Evolutionary conservation across 2,797 vertebrate species (phyloP).

Genomic region (Thaleichthys pacificus): DNA sequence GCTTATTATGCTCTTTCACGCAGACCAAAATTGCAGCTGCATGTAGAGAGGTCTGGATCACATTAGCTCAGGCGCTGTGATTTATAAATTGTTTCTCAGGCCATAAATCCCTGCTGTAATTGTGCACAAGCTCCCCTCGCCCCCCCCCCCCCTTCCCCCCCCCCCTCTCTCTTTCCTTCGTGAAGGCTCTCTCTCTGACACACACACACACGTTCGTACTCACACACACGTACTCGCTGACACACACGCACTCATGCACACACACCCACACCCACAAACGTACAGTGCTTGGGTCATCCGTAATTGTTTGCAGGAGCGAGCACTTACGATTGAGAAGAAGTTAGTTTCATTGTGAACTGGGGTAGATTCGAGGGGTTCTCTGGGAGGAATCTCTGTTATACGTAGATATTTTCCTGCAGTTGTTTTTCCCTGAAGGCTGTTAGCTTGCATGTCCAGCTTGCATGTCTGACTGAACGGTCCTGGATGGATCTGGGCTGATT

Average conservation of each 20-base stretch:
- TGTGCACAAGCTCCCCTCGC: slow-evolving; percentile 78
- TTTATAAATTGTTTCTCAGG: slow-evolving; percentile 90
- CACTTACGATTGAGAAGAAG: slow-evolving; percentile 59
- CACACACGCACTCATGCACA: slow-evolving; percentile 39
- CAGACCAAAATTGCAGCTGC: slow-evolving; percentile 80
- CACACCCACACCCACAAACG: slow-evolving; percentile 44
- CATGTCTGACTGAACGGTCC: slow-evolving; percentile 35
- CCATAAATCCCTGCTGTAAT: slow-evolving; percentile 92
- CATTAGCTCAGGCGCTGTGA: slow-evolving; percentile 81
- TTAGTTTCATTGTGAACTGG: slow-evolving; percentile 48
- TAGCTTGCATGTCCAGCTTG: slow-evolving; percentile 17
- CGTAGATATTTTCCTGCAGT: slow-evolving; percentile 44
- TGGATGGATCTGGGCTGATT: too few relatives aligned
- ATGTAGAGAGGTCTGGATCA: slow-evolving; percentile 80
- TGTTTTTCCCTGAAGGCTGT: slow-evolving; percentile 31
- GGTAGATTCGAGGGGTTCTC: slow-evolving; percentile 38
- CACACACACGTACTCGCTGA: slow-evolving; percentile 13
- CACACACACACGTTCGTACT: slow-evolving; percentile 18
- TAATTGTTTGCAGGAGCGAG: slow-evolving; percentile 84
- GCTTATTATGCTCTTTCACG: slow-evolving; percentile 80
- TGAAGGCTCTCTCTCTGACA: slow-evolving; percentile 21
- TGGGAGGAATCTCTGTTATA: slow-evolving; percentile 44
- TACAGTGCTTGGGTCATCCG: slow-evolving; percentile 75
- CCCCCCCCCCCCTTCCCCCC: slow-evolving; percentile 56
- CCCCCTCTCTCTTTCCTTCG: slow-evolving; percentile 37